phyloP scores from a whole-genome alignment of 2,888 invertebrate species.

The Meghimatium bilineatum region DNA sequence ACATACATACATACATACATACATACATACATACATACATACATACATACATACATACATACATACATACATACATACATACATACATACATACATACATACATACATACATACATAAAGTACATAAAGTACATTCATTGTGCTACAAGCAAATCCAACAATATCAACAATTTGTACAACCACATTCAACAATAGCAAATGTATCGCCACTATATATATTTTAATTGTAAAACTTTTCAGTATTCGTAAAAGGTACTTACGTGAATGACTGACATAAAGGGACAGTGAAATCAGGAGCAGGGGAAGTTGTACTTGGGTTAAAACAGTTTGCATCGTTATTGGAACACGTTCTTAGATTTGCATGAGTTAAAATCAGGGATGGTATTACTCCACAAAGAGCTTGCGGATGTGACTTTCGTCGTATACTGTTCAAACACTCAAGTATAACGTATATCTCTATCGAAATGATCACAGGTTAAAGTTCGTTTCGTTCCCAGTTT shows the following conservation, averaged over 20 bases:
- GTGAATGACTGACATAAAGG: slow-evolving; percentile 6
- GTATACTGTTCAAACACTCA: background rate
- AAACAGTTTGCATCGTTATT: slow-evolving; percentile 13
- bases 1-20: no score
- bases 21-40: no score
- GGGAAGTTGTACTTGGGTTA: slow-evolving; percentile 7
- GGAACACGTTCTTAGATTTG: background rate
- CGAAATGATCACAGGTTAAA: background rate
- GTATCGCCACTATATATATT: no score
- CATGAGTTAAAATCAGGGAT: background rate
- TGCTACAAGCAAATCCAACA: no score
- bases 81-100: no score
- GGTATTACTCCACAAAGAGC: background rate
- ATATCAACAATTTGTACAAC: no score
- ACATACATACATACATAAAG: no score
- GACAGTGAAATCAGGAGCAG: slow-evolving; percentile 8
- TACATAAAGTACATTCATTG: no score
- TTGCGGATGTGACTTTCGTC: background rate
- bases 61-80: no score
- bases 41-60: no score
- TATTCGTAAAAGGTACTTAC: background rate
- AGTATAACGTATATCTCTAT: background rate
- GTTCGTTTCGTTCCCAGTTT: background rate
- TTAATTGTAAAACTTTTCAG: no score
- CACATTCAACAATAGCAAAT: no score